Evolutionary conservation across 2,888 invertebrate species (phyloP), one percentile per base, ranked within the genome.

Genomic region (Hoplodrina blanda): DNA sequence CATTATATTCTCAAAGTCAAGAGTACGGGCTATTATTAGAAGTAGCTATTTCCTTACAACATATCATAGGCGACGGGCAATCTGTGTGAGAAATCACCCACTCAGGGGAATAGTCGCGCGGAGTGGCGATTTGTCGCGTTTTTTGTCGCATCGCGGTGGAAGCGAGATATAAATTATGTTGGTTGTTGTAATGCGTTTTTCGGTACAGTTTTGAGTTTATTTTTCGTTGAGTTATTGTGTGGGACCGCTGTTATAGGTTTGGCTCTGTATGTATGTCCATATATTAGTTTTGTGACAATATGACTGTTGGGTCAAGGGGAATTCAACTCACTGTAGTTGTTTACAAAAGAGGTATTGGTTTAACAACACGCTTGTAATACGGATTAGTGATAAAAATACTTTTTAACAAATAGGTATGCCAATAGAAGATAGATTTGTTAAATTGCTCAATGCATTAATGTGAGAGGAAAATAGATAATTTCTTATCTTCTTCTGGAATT

Each of bases 81-180:
- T 87, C 85, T 82, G 76, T 55, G 72, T 86, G 87, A 87, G 73
- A 82, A 84, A 88, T 88, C 77, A 61, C 71, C 84, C 77, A 71
- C 84, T 74, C 84, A 30, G 4, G 80, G 78, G 85, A 81, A 73
- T 72, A 81, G 85, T 77, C 78, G 75, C 73, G 65, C 68, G 63
- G 86, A 87, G 87, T 86, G 87, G 85, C 87, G 85, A 89, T 89
- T 89, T 88, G 88, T 88, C 86, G 81, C 78, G 77, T 85, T 88
- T 72, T 88, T 88, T 88, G 85, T 87, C 84, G 83, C 73, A 77
- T 82, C 82, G 67, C 69, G 66, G 83, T 80, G 81, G 77, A 82
- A 81, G 74, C 69, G 62, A 62, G 75, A 60, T 49, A 80, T 85
- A 85, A 74, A 71, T 86, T 76, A 77, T 73, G 68, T 73, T 46